Conservation (phyloP, 1,140 invertebrate species). For the Luehdorfia chinensis region DNA sequence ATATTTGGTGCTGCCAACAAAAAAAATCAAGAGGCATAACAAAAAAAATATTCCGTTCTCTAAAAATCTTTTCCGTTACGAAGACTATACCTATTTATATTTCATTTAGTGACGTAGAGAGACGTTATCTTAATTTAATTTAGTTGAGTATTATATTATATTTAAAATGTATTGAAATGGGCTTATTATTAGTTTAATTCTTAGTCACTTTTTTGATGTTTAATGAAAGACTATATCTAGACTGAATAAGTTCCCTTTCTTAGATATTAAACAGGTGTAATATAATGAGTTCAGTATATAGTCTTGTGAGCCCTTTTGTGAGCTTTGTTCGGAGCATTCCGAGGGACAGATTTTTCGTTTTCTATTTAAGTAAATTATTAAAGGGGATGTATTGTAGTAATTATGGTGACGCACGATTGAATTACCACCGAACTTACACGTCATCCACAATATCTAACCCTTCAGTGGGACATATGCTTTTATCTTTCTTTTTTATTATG, state of each 20-base stretch:
- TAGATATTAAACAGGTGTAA: constrained; percentile 34
- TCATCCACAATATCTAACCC: no score
- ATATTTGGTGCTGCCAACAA: constrained; percentile 16
- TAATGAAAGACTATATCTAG: constrained; percentile 62
- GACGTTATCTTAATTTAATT: constrained; percentile 44
- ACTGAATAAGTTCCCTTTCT: constrained; percentile 63
- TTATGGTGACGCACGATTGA: constrained; percentile 3
- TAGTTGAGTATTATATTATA: constrained; percentile 55
- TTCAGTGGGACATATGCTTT: no score
- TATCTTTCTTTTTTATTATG: no score
- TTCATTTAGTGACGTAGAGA: constrained; percentile 36
- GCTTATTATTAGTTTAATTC: constrained; percentile 48
- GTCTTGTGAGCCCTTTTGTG: constrained; percentile 27
- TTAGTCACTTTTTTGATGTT: constrained; percentile 59
- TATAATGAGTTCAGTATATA: constrained; percentile 33
- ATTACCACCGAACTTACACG: constrained; percentile 3
- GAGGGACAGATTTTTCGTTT: constrained; percentile 27
- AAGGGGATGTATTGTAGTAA: constrained; percentile 42
- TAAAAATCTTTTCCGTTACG: no score
- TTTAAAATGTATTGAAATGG: constrained; percentile 43
- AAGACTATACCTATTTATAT: constrained; percentile 19
- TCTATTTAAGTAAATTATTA: constrained; percentile 45
- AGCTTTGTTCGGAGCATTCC: constrained; percentile 18
- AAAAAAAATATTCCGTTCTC: no score
- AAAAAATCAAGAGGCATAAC: no score